phyloP scores from a whole-genome alignment of 2,113 vertebrate genomes.

The Dipodomys merriami region DNA sequence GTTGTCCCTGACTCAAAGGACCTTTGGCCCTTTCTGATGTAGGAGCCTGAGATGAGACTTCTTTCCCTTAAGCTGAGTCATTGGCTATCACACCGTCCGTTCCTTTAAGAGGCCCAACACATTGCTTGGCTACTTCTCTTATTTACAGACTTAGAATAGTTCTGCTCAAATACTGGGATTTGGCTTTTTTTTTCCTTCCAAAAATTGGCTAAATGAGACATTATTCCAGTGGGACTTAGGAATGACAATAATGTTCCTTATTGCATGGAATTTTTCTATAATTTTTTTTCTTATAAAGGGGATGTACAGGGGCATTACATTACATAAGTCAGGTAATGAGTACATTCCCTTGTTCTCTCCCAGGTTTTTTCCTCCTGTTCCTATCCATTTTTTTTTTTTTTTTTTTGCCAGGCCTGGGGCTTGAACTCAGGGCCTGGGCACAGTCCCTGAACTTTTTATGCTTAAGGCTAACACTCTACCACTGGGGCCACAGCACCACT shows the following conservation, averaged over 20 bases:
- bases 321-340: too few relatives aligned
- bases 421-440: too few relatives aligned
- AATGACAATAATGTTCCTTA: slow-evolving; percentile 56
- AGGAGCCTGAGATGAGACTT: background rate
- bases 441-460: too few relatives aligned
- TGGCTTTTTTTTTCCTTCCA: background rate
- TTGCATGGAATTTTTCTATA: slow-evolving; percentile 24
- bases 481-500: too few relatives aligned
- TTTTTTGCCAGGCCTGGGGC: too few relatives aligned
- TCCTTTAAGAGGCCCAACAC: slow-evolving; percentile 56
- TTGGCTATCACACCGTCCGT: background rate
- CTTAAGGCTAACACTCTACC: too few relatives aligned
- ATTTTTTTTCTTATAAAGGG: too few relatives aligned
- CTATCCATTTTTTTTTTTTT: too few relatives aligned
- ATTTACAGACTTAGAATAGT: slow-evolving; percentile 76
- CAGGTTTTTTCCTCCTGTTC: too few relatives aligned
- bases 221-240: slow-evolving; percentile 51
- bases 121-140: slow-evolving; percentile 67
- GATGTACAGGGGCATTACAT: too few relatives aligned
- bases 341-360: too few relatives aligned
- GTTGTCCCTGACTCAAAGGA: background rate
- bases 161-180: slow-evolving; percentile 59
- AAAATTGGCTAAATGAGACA: slow-evolving; percentile 52
- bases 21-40: background rate
- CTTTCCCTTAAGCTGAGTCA: background rate